These are phyloP conservation scores for Ctena decussata DNA, from an alignment of 2,888 invertebrate species.

Conservation along the genomic window DNA sequence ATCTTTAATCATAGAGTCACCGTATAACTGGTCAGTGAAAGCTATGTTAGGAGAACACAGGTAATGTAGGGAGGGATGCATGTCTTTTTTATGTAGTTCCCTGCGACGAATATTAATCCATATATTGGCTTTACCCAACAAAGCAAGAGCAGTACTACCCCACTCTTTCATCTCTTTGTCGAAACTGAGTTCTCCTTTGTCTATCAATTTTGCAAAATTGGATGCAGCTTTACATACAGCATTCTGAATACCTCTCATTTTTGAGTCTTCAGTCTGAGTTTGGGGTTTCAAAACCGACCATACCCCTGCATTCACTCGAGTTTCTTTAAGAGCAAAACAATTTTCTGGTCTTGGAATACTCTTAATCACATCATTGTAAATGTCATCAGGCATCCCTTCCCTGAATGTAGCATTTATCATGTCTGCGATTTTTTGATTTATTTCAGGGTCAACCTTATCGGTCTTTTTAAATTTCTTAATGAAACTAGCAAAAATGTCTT, in stretches of 20 bases:
- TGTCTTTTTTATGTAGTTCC: background rate
- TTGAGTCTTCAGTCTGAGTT: conserved; percentile 2
- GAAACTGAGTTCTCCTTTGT: background rate
- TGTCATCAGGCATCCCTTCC: conserved; percentile 1
- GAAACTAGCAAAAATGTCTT: too few relatives aligned
- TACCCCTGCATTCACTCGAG: background rate
- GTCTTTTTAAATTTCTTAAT: background rate
- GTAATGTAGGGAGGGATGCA: background rate
- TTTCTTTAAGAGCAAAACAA: background rate
- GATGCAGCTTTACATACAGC: background rate
- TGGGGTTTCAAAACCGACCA: conserved; percentile 1
- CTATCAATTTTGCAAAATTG: background rate
- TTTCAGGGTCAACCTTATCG: background rate
- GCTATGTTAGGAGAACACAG: background rate
- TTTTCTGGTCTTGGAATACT: conserved; percentile 6
- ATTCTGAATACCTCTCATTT: background rate
- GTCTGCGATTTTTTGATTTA: background rate
- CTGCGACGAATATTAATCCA: background rate
- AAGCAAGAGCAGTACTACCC: background rate
- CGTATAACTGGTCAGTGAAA: background rate
- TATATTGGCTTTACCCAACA: background rate
- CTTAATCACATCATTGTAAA: background rate
- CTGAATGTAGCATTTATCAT: background rate
- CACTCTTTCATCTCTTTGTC: background rate
- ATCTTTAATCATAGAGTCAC: background rate